These are phyloP conservation scores for Craterocephalus amniculus DNA, from an alignment of 2,797 vertebrate genomes.

Conservation along the genomic window DNA sequence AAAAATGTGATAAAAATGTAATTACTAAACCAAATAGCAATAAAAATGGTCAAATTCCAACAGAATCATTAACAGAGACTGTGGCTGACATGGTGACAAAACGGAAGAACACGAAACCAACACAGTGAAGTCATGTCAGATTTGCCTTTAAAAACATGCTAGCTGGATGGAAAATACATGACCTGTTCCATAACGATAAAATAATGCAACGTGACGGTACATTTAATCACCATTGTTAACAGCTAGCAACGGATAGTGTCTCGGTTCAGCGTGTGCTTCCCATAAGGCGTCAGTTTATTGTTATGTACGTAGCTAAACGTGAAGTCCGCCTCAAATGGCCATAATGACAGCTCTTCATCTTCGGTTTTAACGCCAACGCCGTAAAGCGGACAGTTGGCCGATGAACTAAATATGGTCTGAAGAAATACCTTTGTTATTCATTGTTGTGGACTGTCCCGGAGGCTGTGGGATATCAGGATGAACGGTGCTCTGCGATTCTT, in stretches of 20 bases:
- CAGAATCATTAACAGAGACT: not conserved
- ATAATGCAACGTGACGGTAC: conserved; percentile 13
- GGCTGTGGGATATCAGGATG: conserved; percentile 38
- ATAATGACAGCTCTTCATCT: conserved; percentile 43
- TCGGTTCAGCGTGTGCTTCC: conserved; percentile 9
- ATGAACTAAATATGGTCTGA: not conserved
- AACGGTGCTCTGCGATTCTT: conserved; percentile 63
- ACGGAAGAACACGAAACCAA: conserved; percentile 6
- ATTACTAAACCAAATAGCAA: not conserved
- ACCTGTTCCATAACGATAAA: conserved; percentile 7
- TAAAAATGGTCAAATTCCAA: not conserved
- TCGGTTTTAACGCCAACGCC: conserved; percentile 36
- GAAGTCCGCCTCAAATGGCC: conserved; percentile 53
- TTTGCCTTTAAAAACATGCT: conserved; percentile 25
- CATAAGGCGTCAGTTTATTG: conserved; percentile 57
- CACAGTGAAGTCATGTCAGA: conserved; percentile 26
- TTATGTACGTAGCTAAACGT: conserved; percentile 62
- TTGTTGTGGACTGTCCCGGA: conserved; percentile 65
- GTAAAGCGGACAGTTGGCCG: conserved; percentile 43
- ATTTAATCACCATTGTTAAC: not conserved
- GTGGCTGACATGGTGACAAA: conserved; percentile 3
- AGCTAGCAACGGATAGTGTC: not conserved
- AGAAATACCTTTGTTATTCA: conserved; percentile 87
- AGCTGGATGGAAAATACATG: conserved; percentile 35
- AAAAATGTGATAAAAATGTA: too few relatives aligned